Conservation (phyloP, 2,888 invertebrate genomes). For the Drosophila hamatofila region DNA sequence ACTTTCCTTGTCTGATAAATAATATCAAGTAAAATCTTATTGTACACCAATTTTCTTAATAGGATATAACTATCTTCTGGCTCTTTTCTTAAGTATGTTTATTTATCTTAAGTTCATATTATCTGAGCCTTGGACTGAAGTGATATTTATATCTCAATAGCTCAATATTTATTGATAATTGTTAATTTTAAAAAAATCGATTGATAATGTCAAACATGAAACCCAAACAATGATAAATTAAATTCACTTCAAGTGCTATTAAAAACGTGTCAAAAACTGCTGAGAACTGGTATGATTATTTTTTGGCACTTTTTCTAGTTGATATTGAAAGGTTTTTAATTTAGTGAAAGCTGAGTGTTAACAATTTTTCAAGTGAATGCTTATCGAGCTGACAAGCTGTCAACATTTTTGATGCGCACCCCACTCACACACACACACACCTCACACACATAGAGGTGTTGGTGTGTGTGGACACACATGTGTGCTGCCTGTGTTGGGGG, state of each 20-base stretch:
- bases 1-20: not conserved
- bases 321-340: constrained; percentile 37
- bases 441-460: constrained; percentile 7
- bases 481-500: constrained; percentile 1
- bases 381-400: constrained; percentile 72
- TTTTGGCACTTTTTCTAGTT: constrained; percentile 35
- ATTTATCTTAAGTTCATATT: not conserved
- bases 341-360: constrained; percentile 44
- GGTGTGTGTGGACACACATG: constrained; percentile 1
- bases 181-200: not conserved
- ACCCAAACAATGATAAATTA: constrained; percentile 28
- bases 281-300: constrained; percentile 52
- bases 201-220: not conserved
- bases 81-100: too few relatives aligned
- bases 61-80: too few relatives aligned
- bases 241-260: constrained; percentile 26
- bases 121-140: not conserved
- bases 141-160: not conserved
- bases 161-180: not conserved
- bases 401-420: constrained; percentile 59
- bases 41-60: too few relatives aligned
- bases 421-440: constrained; percentile 11
- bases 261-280: constrained; percentile 53
- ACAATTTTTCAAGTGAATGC: constrained; percentile 58
- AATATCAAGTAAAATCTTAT: too few relatives aligned